Evolutionary conservation across 2,797 vertebrate genomes (phyloP), one percentile per base, ranked within the genome.

Genomic region (Pristis pectinata): DNA sequence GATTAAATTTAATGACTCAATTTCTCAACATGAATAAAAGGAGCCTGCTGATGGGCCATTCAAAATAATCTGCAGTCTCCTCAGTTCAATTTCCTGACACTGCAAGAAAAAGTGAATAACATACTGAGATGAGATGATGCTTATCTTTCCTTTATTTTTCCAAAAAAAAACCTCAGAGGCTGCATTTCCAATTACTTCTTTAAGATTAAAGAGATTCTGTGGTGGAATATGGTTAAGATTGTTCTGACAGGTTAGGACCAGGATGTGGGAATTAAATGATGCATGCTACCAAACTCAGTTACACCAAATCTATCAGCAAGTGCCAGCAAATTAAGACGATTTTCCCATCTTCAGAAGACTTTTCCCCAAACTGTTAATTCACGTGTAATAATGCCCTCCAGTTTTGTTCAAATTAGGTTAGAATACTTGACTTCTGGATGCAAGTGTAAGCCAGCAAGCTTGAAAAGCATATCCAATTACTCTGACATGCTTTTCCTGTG

Each of bases 1-100:
- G 92, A 94, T 76, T 24, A 27, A 72, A 53, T 94, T 94, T 94
- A 94, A 94, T 94, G 70, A 76, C 44, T 94, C 70, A 53, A 19
- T 94, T 76, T 53, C 70, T 53, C 44, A 13, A 34, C 11, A 76
- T 2, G 44, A 72, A 93, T 49, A 93, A 93, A 74, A 34, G 70
- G 49, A 34, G 67, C 13, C 37, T 4, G 67, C 70, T 76, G 41
- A 74, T 94, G 37, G 92, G 27, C 44, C 44, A 53, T 53, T 94
- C 92, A 76, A 93, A 94, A 94, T 41, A 76, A 94, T 76, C 70
- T 74, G 44, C 30, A 34, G 11, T 94, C 70, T 76, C 24, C 44
- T 74, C 19, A 64, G 67, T 30, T 93, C 92, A 93, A 74, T 72
- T 72, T 93, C n/a, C 44, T 49, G 91, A 74, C 41, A 72, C 37